Evolutionary conservation across 2,888 invertebrate species (phyloP), one percentile per base, ranked within the genome.

Genomic region (Leptinotarsa peninsularis): DNA sequence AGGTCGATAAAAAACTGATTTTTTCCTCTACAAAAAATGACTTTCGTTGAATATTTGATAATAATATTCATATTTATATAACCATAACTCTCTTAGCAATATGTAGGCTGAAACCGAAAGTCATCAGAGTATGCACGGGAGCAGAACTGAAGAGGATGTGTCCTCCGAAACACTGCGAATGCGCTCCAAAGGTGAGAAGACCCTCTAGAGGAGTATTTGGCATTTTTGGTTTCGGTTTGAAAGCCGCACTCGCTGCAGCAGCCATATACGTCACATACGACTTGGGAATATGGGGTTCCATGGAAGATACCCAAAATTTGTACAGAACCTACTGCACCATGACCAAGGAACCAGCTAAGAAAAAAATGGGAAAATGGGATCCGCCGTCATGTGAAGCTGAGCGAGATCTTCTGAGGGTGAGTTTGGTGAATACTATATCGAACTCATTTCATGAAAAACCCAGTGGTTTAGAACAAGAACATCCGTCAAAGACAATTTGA

Each of bases 221-320:
- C 10, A 21, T 83, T 4, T 56, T 85, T 7, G 80, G 84, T 23
- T 83, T 89, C 52, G 83, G 87, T 1, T 13, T 86, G 43, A 90
- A 90, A 81, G 82, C 86, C 4, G 82, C 83, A 3, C 76, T 89
- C 49, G 87, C 87, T 1, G 86, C 83, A 13, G 88, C 87, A 23
- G 82, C 88, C 18, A 82, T 89, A 60, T 90, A 88, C 76, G 86
- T 88, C 82, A 88, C 88, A 1, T 86, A 85, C 18, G 85, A 87
- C 76, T 85, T 89, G 75, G 90, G 89, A 15, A 76, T 90, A 14
- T 90, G 90, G 90, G 89, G 89, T 1, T 85, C 85, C 71, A 81
- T 87, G 10, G 83, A 83, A 33, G 85, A 88, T 67, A 87, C 88
- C 13, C 88, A 89, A 78, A 82, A 87, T 15, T 77, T 90, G 27